Base-by-base conservation (phyloP, 2,888 invertebrate species). In the Charanyca ferruginea region DNA sequence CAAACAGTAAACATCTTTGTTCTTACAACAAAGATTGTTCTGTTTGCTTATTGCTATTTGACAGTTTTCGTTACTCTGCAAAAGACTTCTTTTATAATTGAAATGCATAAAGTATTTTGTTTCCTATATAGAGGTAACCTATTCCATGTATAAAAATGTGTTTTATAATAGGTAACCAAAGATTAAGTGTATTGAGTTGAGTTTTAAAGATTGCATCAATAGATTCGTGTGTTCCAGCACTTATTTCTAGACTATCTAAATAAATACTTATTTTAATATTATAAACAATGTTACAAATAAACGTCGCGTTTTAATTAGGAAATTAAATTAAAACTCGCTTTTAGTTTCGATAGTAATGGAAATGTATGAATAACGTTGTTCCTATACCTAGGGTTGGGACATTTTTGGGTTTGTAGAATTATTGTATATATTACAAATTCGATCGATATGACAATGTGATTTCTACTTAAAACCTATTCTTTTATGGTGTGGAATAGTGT, bases 201-300 rank as follows among this genome's bases (percentile, higher is more conserved):
- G 22, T 28, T 32, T 45, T 5, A 20, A 7, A 16, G 2, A 22
- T 16, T 25, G 44, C 38, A n/a, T 11, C 3, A 44, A 59, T 51
- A 57, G 45, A 67, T 51, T 60, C 65, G 51, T 76, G 70, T 72
- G 66, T 54, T 68, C 73, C 69, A 77, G 73, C 77, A 77, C 74
- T 80, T 77, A 73, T 71, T 66, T 68, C 48, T 76, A 88, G 78
- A 85, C 90, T 92, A 92, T 85, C 89, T 91, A 93, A 94, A 94
- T 94, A 94, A 94, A 94, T 94, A 94, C 93, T 93, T 93, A 91
- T 79, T 83, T 88, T 89, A 92, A 92, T 91, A 93, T 91, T 92
- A 90, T 91, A 92, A 89, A 90, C 88, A 89, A 89, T 85, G 83
- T 90, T 91, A 90, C 85, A 91, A 89, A 89, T 89, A 88, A 87